Evolutionary conservation across 2,888 invertebrate genomes (phyloP), one percentile per base, ranked within the genome.

Genomic region (Melinaea marsaeus): DNA sequence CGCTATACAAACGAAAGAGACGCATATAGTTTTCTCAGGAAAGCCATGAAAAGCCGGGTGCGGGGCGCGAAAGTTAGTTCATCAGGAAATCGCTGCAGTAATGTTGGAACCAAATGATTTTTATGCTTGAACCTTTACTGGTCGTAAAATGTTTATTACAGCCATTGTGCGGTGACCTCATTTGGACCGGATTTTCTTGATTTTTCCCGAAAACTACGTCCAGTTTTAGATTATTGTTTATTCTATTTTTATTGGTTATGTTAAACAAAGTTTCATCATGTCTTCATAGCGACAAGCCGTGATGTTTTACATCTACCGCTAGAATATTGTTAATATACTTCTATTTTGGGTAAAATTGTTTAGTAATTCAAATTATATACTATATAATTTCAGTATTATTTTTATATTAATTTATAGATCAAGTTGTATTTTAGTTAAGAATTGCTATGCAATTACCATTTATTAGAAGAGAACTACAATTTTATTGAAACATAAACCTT

Each of bases 81-180:
- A 83, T 80, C 82, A 86, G 88, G 86, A 89, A 89, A 85, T 84
- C 79, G 76, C 74, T 69, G 74, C 75, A 78, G 75, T 79, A 83
- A 80, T 84, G 51, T 51, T 51, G 85, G 85, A 84, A 74, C 76
- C 75, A 77, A 83, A 80, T 78, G 78, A 82, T 84, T 85, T 86
- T 86, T 85, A 85, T 82, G 80, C 75, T 80, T 79, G 77, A 78
- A 79, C 81, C 79, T 84, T 84, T 80, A 86, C 76, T 80, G 79
- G 74, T 75, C 70, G 79, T 85, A 82, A 84, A 83, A 76, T 73
- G 75, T 81, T 82, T 82, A 82, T 79, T 74, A 76, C 62, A 59
- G 60, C 65, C 58, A 65, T 70, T 68, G 61, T 61, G 63, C 62
- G 56, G 61, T 66, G 64, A 61, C 65, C 64, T 55, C 58, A 64